Percentiles rank a stretch among this genome's conserved stretches.
Conservation (phyloP, 2,888 invertebrate species). For the Carterocephalus palaemon region DNA sequence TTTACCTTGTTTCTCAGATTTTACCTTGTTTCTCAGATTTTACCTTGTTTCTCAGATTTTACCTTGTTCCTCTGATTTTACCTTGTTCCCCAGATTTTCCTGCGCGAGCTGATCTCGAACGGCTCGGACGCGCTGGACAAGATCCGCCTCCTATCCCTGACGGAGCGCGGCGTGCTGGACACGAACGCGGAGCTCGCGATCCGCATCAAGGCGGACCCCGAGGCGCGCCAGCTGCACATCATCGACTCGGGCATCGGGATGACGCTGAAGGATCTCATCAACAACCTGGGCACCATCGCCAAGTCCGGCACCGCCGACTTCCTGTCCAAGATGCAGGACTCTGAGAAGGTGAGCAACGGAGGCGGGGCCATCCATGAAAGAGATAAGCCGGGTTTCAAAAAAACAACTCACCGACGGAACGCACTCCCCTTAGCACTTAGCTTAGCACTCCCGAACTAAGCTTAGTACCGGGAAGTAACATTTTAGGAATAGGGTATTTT, state of each 20-base stretch:
- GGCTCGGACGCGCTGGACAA: constrained; percentile 99
- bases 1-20: too few species aligned
- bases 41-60: too few species aligned
- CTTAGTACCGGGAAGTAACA: too few species aligned
- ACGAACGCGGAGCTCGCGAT: constrained; percentile 91
- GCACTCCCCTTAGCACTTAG: too few species aligned
- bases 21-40: too few species aligned
- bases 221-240: constrained; percentile 93
- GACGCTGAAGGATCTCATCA: constrained; percentile 95
- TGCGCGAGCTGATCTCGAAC: constrained; percentile 98
- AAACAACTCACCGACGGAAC: too few species aligned
- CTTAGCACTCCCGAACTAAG: too few species aligned
- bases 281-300: constrained; percentile 98
- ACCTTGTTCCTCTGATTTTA: not conserved
- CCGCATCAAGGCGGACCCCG: constrained; percentile 95
- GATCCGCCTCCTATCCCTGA: constrained; percentile 94
- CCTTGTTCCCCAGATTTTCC: constrained; percentile 84
- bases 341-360: constrained; percentile 62
- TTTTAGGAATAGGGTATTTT: too few species aligned
- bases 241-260: constrained; percentile 98
- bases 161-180: constrained; percentile 88
- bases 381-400: too few species aligned
- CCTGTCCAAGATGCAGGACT: constrained; percentile 91
- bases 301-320: constrained; percentile 99
- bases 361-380: not conserved